Evolutionary conservation across 2,113 vertebrate genomes (phyloP), one percentile per base, ranked within the genome.

Genomic region (Hiodon alosoides): DNA sequence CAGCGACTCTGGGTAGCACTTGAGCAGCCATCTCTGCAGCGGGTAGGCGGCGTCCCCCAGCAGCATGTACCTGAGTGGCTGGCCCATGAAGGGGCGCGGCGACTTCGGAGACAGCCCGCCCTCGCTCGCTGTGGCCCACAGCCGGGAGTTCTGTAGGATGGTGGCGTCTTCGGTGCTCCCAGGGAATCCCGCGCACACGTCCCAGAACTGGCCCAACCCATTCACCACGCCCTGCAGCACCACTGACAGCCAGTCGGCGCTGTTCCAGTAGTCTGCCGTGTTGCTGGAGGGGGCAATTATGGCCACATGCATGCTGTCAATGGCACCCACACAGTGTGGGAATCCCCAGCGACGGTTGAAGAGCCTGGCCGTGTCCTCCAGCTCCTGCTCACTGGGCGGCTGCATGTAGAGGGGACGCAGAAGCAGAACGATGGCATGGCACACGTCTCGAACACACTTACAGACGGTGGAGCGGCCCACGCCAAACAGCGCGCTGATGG

Each of bases 11-110:
- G 84, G 79, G 84, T 91, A 91, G 5, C 86, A 85, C 78, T 90
- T 91, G 73, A 91, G 84, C 51, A 91, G 83, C 90, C 90, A 90
- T 80, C 83, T 86, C 67, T 87, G 89, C 80, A 91, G 81, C 0
- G 90, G 89, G 71, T 90, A 90, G 0, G 85, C 85, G 67, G 81
- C 83, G 52, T 88, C 86, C 0, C 89, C 90, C 81, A 91, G 81
- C 73, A 91, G 76, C 75, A 91, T 79, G 0, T 88, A 91, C 55
- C 85, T 88, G 67, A 88, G 83, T 0, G 86, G 85, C 67, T 79
- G 87, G 65, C 85, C 87, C 86, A 88, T 85, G 73, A 91, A 88
- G 48, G 83, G 68, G 46, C 85, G 85, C 11, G 86, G 85, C 31
- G 87, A 85, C 72, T 86, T 86, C 66, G 86, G 86, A 70, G 83